Base-by-base conservation (phyloP, 2,797 vertebrate species). In the Orientallactaga sibirica region DNA sequence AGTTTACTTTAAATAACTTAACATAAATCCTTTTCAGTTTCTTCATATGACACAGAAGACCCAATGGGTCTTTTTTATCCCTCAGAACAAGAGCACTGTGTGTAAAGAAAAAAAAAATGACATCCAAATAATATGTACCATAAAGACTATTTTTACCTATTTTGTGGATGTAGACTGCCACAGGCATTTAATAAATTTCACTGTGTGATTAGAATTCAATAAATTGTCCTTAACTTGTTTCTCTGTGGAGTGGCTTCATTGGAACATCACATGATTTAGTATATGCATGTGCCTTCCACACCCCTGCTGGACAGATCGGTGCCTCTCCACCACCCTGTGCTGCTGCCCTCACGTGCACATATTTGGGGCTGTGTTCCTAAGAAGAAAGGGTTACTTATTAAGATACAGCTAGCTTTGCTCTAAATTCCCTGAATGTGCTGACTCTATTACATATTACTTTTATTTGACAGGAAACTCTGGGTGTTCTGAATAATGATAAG, bases 371-470 rank as follows among this genome's bases (percentile, higher is more conserved):
- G 37, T 14, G 20, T 85, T 90, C 33, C 64, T 58, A 64, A 76
- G 33, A 78, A 67, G 43, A 92, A 91, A 89, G 77, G 19, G 82
- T 24, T 77, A 83, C 19, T 62, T 89, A n/a, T 5, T 73, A 66
- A 58, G 93, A 75, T 29, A 90, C 88, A 71, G 12, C 55, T 41
- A 52, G 20, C 78, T 81, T 92, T 68, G 55, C 66, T 92, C 68
- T 87, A 95, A 71, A 84, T 33, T 25, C 52, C 20, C 55, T 77
- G 43, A 88, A 85, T 48, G n/a, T 52, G 25, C 78, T 70, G n/a
- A 86, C 74, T 95, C 96, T 77, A 92, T 91, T 70, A 68, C 82
- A 93, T 25, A 76, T 19, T 52, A 74, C 16, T 73, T 19, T 82
- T 70, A 90, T 73, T 73, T 79, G 91, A 71, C 89, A 90, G 43